These are phyloP conservation scores for Chromis chromis DNA, from an alignment of 2,797 vertebrate species.

Conservation along the genomic window DNA sequence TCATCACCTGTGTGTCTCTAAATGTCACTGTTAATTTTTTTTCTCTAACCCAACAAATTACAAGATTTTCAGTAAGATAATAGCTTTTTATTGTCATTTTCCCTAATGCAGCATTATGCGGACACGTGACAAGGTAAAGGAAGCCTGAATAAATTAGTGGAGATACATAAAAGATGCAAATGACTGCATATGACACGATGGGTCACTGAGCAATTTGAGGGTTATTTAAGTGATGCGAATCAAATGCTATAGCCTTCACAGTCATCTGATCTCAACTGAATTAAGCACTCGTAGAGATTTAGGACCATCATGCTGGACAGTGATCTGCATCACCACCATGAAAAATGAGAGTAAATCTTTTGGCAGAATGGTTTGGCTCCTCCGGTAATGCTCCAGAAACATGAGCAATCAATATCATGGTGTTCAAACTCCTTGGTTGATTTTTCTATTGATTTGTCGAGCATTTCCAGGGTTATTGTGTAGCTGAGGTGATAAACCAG, in stretches of 20 bases:
- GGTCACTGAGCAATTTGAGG: conserved; percentile 5
- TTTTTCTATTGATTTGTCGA: conserved; percentile 5
- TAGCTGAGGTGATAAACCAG: background rate
- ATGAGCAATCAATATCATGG: background rate
- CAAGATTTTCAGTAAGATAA: background rate
- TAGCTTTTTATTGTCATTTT: background rate
- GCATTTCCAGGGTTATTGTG: background rate
- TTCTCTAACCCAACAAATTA: too few relatives aligned
- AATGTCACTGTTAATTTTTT: background rate
- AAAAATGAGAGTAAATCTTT: background rate
- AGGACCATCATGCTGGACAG: background rate
- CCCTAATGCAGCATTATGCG: background rate
- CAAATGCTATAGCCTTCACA: background rate
- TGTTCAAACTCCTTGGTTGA: background rate
- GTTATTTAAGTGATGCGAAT: background rate
- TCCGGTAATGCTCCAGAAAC: background rate
- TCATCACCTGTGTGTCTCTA: background rate
- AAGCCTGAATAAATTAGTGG: conserved; percentile 6
- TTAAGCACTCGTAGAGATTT: background rate
- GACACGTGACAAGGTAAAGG: background rate
- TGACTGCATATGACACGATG: background rate
- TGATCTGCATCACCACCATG: background rate
- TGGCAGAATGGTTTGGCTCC: too few relatives aligned
- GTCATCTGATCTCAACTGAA: background rate
- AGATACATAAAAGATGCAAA: conserved; percentile 6